phyloP scores from a whole-genome alignment of 2,888 invertebrate species.

The Buathra laborator region DNA sequence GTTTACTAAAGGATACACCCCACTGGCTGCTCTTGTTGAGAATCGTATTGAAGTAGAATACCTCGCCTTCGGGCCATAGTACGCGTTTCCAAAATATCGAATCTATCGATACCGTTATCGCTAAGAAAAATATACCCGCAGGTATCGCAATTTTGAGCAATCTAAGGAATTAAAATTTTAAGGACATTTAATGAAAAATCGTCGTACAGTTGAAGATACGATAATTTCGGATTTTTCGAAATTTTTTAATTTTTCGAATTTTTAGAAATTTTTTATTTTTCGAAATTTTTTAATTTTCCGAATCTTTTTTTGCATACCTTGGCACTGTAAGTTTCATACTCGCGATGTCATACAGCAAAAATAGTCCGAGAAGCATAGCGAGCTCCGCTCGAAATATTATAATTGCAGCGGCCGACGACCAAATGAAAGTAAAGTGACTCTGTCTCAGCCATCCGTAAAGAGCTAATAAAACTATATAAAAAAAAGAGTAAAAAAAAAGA shows the following conservation, averaged over 20 bases:
- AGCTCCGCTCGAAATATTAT: constrained; percentile 97
- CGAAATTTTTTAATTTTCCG: too few species aligned
- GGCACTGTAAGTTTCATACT: constrained; percentile 89
- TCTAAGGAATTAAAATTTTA: constrained; percentile 86
- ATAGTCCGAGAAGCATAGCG: constrained; percentile 93
- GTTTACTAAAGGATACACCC: constrained; percentile 95
- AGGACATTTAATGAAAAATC: constrained; percentile 26
- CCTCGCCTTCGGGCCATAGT: constrained; percentile 99
- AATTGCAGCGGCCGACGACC: constrained; percentile 94
- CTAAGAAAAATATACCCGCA: constrained; percentile 89
- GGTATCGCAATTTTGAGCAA: constrained; percentile 91
- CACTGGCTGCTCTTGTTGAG: constrained; percentile 97
- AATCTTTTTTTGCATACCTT: constrained; percentile 86
- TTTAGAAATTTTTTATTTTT: too few species aligned
- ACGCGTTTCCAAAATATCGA: constrained; percentile 96
- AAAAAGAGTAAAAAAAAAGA: constrained; percentile 9
- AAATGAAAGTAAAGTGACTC: constrained; percentile 91
- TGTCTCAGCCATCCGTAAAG: constrained; percentile 94
- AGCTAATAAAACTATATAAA: constrained; percentile 92
- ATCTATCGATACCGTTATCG: constrained; percentile 92
- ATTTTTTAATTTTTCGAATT: not conserved
- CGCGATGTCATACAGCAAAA: constrained; percentile 93
- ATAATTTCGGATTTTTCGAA: not conserved
- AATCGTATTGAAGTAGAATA: constrained; percentile 97
- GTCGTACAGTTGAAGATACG: not conserved